Base-by-base conservation (phyloP, 2,113 vertebrate species). In the Sialia sialis region DNA sequence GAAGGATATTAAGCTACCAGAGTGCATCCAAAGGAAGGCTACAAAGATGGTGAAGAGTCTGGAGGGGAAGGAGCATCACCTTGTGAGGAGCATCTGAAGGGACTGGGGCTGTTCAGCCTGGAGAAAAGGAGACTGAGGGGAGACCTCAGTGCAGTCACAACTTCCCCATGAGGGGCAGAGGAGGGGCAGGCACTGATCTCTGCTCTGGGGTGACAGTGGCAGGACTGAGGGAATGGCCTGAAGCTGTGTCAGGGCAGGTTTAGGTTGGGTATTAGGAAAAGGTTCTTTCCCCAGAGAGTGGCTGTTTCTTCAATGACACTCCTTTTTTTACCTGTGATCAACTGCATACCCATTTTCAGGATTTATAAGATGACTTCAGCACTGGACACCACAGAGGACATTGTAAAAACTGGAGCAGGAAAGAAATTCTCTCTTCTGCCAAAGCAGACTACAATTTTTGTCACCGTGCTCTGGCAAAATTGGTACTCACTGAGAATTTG, bases 161-260 rank as follows among this genome's bases (percentile, higher is more conserved):
- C 4, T 52, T 27, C 25, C 21, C 32, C 0, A 0, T 2, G 43
- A 73, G 51, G 27, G 62, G 32, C 2, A 73, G 10, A 44, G 10
- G 10, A 48, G 49, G 43, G 52, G 14, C 78, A 83, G 62, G 46
- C 70, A 16, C 17, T 36, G 48, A 48, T 4, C 70, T 82, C 34
- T 52, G 27, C n/a, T 29, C 59, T 75, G 38, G 38, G 39, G 38
- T 11, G 54, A 89, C 78, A 68, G 9, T 12, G 78, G 48, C 48
- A 55, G 30, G 11, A 75, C 3, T 0, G 0, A 62, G 34, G 18
- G 41, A 76, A 76, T 6, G 17, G 21, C 30, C 62, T 83, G 55
- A 13, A 23, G 17, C 0, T 76, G 62, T 32, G 48, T 16, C 62
- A 75, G 12, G 10, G 7, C 0, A 81, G 39, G 8, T 68, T 76